phyloP scores from a whole-genome alignment of 2,888 invertebrate species.

The Spodoptera littoralis region DNA sequence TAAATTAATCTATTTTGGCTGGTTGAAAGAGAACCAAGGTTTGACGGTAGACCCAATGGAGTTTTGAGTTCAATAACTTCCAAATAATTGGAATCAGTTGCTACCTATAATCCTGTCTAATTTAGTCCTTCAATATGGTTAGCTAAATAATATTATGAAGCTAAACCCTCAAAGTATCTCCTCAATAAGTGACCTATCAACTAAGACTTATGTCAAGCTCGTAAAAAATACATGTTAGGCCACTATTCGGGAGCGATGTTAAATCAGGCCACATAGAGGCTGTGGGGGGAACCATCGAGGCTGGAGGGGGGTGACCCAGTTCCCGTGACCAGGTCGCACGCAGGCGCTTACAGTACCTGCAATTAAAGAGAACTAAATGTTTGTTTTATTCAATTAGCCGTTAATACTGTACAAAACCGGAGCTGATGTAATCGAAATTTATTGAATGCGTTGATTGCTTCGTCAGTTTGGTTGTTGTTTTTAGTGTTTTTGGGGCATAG shows the following conservation, averaged over 20 bases:
- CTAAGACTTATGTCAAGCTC: slow-evolving; percentile 3
- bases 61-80: too few species aligned
- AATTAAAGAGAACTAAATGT: slow-evolving; percentile 58
- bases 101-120: too few species aligned
- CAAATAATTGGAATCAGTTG: too few species aligned
- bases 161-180: too few species aligned
- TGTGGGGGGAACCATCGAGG: slow-evolving; percentile 26
- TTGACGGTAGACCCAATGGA: too few species aligned
- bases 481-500: too few species aligned
- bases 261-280: slow-evolving; percentile 55
- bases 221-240: slow-evolving; percentile 28
- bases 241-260: slow-evolving; percentile 43
- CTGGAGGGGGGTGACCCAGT: slow-evolving; percentile 72
- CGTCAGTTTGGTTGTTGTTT: slow-evolving; percentile 2
- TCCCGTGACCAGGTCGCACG: slow-evolving; percentile 79
- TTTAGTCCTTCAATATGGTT: too few species aligned
- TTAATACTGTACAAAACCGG: slow-evolving; percentile 15
- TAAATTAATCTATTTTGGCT: too few species aligned
- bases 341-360: slow-evolving; percentile 67
- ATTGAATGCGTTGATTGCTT: slow-evolving; percentile 29
- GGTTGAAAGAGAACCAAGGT: too few species aligned
- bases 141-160: too few species aligned
- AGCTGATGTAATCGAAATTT: slow-evolving; percentile 16
- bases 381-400: slow-evolving; percentile 46
- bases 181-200: too few species aligned